A percentile compares a stretch with the other conserved stretches of the same genome.
Conservation (phyloP, 2,888 invertebrate species). For the Acrobasis repandana region DNA sequence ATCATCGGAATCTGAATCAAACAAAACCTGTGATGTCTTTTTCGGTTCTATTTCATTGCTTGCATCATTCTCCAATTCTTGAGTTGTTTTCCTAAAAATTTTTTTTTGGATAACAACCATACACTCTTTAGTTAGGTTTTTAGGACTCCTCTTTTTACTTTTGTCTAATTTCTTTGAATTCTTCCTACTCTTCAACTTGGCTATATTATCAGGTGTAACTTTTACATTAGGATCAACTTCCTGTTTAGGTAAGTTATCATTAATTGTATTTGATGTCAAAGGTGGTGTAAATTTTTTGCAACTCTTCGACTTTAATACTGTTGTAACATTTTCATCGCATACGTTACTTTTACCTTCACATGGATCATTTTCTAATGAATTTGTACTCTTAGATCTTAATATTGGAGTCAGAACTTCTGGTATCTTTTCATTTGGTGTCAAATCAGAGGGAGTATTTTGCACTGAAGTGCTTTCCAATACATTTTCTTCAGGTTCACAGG, state of each 20-base stretch:
- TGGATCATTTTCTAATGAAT: background rate
- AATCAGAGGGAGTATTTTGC: background rate
- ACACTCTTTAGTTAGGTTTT: conserved; percentile 71
- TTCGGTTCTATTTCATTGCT: conserved; percentile 31
- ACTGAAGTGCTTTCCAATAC: background rate
- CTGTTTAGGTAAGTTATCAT: background rate
- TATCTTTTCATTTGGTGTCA: background rate
- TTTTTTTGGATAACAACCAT: conserved; percentile 72
- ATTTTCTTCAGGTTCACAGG: background rate
- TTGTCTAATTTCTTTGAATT: conserved; percentile 26
- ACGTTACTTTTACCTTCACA: background rate
- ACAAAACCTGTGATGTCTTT: conserved; percentile 45
- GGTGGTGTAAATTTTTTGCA: conserved; percentile 36
- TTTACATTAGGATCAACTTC: background rate
- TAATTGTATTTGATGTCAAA: background rate
- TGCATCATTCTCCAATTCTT: conserved; percentile 19
- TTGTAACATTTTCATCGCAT: background rate
- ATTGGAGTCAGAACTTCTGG: conserved; percentile 1
- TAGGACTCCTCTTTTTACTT: conserved; percentile 53
- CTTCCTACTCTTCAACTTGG: conserved; percentile 1
- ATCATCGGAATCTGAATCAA: conserved; percentile 70
- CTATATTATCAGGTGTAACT: background rate
- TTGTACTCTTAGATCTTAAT: background rate
- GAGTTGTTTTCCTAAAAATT: conserved; percentile 48
- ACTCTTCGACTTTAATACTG: conserved; percentile 40